phyloP scores from a whole-genome alignment of 2,888 invertebrate genomes.

The Muscina levida region DNA sequence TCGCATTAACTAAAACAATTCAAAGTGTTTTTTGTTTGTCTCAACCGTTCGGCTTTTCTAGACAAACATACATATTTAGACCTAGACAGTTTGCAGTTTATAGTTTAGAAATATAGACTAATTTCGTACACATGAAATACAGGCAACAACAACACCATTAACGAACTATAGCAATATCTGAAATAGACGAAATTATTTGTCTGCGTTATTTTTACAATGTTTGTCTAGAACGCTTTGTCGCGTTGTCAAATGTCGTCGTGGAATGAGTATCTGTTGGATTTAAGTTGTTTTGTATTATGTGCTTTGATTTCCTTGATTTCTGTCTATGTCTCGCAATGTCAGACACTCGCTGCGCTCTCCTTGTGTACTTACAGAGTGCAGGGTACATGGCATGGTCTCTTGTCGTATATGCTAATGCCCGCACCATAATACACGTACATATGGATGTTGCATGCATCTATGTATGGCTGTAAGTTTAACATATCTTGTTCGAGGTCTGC shows the following conservation, averaged over 20 bases:
- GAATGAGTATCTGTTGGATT: conserved; percentile 18
- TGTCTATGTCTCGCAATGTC: conserved; percentile 20
- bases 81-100: conserved; percentile 15
- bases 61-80: not conserved
- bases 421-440: no score
- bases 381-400: no score
- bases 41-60: conserved; percentile 15
- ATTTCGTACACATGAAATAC: conserved; percentile 37
- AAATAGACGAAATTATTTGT: conserved; percentile 52
- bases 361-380: no score
- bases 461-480: not conserved
- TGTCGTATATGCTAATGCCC: conserved; percentile 20
- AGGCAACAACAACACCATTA: conserved; percentile 26
- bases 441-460: no score
- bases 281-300: conserved; percentile 24
- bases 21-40: conserved; percentile 37
- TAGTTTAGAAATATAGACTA: conserved; percentile 33
- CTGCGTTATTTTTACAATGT: conserved; percentile 43
- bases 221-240: conserved; percentile 7
- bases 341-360: conserved; percentile 14
- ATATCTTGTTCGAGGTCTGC: no score
- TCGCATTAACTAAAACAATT: conserved; percentile 59
- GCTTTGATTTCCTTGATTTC: conserved; percentile 32
- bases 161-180: conserved; percentile 7
- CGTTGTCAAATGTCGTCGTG: conserved; percentile 22